Conservation (phyloP, 2,113 vertebrate species). For the Syngnathoides biaculeatus region DNA sequence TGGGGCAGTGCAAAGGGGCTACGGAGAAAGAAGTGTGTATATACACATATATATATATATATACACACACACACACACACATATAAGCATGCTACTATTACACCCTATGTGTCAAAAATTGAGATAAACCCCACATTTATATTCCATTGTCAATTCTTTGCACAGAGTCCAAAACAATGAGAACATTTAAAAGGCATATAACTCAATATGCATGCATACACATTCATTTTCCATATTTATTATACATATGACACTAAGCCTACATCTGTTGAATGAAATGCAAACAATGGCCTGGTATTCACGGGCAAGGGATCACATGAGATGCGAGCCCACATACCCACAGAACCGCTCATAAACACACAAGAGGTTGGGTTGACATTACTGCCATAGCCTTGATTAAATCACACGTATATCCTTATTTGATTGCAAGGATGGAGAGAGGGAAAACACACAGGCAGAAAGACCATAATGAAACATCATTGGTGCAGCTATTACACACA, state of each 20-base stretch:
- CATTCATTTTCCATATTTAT: constrained; percentile 69
- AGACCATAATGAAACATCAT: constrained; percentile 64
- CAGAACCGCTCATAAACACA: constrained; percentile 60
- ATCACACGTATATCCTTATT: constrained; percentile 64
- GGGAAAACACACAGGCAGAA: constrained; percentile 45
- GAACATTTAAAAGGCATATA: constrained; percentile 36
- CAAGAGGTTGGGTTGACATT: constrained; percentile 52
- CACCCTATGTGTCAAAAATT: constrained; percentile 33
- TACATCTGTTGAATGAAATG: constrained; percentile 62
- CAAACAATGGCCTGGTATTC: constrained; percentile 61
- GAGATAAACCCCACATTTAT: constrained; percentile 51
- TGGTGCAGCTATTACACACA: constrained; percentile 43
- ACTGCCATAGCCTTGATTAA: constrained; percentile 60
- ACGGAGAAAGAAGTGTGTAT: background rate
- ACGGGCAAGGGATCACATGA: constrained; percentile 53
- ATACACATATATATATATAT: constrained; percentile 27
- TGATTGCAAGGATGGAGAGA: constrained; percentile 57
- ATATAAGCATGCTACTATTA: constrained; percentile 35
- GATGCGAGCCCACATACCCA: constrained; percentile 39
- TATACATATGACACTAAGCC: constrained; percentile 61
- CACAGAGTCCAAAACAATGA: constrained; percentile 45
- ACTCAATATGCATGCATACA: constrained; percentile 50
- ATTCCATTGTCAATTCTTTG: constrained; percentile 56
- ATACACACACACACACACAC: constrained; percentile 22
- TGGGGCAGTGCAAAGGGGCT: too few species aligned